Percentiles rank a stretch among this genome's conserved stretches.
These are phyloP conservation scores for Tonatia bakeri DNA, from an alignment of 2,113 vertebrate genomes.

Conservation along the genomic window DNA sequence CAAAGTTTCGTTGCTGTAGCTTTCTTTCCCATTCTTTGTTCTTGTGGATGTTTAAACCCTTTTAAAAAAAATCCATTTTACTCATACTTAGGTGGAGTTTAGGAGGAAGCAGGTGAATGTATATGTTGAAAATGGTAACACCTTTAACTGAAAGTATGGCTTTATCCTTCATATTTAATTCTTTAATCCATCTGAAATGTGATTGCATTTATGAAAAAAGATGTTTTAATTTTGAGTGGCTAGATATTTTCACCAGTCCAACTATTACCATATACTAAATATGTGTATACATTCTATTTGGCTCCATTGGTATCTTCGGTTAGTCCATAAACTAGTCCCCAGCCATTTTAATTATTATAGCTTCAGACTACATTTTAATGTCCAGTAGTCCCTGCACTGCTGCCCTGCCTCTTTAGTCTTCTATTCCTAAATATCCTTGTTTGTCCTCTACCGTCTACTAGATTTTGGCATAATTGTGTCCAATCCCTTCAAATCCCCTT, in stretches of 20 bases:
- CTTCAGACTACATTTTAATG: not conserved
- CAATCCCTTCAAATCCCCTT: not conserved
- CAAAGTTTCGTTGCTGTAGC: not conserved
- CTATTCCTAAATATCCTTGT: not conserved
- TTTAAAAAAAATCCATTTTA: not conserved
- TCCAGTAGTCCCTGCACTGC: not conserved
- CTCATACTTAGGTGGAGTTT: not conserved
- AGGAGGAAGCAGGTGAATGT: not conserved
- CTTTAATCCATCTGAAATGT: not conserved
- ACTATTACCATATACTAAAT: not conserved
- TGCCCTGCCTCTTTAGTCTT: not conserved
- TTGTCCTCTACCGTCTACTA: not conserved
- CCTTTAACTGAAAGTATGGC: constrained; percentile 13
- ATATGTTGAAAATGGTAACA: not conserved
- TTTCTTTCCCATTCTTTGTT: not conserved
- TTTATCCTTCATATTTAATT: not conserved
- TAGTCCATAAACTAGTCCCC: not conserved
- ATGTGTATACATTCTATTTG: not conserved
- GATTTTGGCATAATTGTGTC: not conserved
- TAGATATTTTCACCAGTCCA: not conserved
- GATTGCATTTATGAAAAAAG: not conserved
- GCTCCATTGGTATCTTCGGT: not conserved
- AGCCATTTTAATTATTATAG: not conserved
- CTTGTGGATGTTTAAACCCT: not conserved
- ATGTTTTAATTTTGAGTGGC: not conserved